A percentile compares a stretch with the other conserved stretches of the same genome.
Evolutionary conservation across 2,888 invertebrate species (phyloP).

Genomic region (Ophion ellenae): DNA sequence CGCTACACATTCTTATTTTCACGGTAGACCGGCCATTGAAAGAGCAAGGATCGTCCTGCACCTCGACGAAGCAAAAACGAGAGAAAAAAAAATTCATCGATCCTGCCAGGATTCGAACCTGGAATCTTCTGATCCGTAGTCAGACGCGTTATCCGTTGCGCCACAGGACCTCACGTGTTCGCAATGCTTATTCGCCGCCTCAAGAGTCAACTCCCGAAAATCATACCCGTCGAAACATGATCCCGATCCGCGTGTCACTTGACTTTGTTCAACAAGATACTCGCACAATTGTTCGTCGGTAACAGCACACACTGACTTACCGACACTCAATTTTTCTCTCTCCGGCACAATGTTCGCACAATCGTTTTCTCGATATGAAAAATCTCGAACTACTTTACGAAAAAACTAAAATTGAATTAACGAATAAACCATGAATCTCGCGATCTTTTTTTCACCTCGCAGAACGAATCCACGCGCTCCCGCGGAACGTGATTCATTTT

Average conservation of each 20-base stretch:
- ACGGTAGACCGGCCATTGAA: background rate
- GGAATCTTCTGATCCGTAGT: slow-evolving; percentile 89
- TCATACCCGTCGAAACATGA: background rate
- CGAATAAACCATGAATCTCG: too few species aligned
- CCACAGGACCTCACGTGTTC: slow-evolving; percentile 85
- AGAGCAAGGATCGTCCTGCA: background rate
- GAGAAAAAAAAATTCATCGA: slow-evolving; percentile 66
- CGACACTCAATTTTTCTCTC: background rate
- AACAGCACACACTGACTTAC: slow-evolving; percentile 7
- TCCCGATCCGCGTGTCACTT: too few species aligned
- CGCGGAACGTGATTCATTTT: background rate
- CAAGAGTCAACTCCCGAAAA: background rate
- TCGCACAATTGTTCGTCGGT: background rate
- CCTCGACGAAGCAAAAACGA: background rate
- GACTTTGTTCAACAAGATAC: background rate
- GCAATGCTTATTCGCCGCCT: background rate
- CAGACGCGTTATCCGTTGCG: slow-evolving; percentile 86
- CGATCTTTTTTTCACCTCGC: background rate
- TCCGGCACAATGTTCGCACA: background rate
- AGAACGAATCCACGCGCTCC: background rate
- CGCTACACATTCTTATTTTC: background rate
- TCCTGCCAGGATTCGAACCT: slow-evolving; percentile 83
- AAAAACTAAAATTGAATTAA: background rate
- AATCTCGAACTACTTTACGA: background rate
- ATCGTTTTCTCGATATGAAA: background rate